Conservation (phyloP, 1,140 invertebrate species). For the Nephila pilipes region DNA sequence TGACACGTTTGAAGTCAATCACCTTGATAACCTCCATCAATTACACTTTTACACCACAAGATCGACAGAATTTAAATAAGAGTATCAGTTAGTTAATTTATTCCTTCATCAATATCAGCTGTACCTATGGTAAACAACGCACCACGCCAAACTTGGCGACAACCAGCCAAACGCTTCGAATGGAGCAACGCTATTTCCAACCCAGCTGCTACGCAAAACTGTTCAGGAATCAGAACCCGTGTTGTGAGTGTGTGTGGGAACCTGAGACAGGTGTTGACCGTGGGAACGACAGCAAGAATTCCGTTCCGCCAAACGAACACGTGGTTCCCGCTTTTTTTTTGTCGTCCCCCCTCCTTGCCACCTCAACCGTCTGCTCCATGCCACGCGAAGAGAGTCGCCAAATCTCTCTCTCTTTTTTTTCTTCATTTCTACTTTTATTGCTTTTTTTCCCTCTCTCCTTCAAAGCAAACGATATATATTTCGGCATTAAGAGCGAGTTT, state of each 20-base stretch:
- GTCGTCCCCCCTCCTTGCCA: background rate
- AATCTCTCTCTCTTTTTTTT: conserved; percentile 52
- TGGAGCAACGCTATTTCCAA: background rate
- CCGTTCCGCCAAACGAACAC: conserved; percentile 72
- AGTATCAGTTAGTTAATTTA: background rate
- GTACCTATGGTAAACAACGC: background rate
- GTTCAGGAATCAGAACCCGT: conserved; percentile 2
- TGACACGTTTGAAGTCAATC: no score
- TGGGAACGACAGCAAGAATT: conserved; percentile 61
- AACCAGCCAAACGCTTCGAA: background rate
- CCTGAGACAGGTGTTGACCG: conserved; percentile 70
- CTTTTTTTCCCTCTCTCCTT: conserved; percentile 14
- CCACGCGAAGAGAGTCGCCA: conserved; percentile 66
- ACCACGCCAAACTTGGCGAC: conserved; percentile 4
- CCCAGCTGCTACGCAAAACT: conserved; percentile 22
- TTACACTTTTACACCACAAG: no score
- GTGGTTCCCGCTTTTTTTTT: conserved; percentile 58
- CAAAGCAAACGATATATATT: conserved; percentile 42
- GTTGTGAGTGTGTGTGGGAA: conserved; percentile 53
- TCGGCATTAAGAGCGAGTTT: conserved; percentile 58
- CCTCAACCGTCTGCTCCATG: conserved; percentile 25
- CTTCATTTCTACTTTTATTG: background rate
- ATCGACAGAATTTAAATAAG: no score
- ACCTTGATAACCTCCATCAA: no score
- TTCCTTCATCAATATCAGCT: background rate